Conservation (phyloP, 2,797 vertebrate genomes). For the Meda fulgida region DNA sequence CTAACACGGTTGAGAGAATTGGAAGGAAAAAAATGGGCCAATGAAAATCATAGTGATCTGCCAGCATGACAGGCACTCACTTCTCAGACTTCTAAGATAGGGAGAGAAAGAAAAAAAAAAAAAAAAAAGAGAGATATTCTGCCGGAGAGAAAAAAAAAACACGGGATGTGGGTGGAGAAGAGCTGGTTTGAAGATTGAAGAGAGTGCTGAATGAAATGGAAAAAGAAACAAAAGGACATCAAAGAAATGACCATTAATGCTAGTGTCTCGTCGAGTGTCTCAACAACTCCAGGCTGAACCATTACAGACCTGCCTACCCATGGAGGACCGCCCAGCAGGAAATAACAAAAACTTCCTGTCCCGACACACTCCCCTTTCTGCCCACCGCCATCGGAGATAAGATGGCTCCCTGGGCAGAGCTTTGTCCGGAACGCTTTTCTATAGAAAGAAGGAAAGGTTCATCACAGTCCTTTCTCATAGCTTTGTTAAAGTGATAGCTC, state of each 20-base stretch:
- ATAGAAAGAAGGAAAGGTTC: constrained; percentile 25
- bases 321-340: constrained; percentile 27
- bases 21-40: constrained; percentile 16
- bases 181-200: constrained; percentile 41
- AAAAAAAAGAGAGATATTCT: constrained; percentile 4
- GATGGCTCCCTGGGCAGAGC: constrained; percentile 14
- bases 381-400: constrained; percentile 45
- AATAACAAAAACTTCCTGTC: constrained; percentile 51
- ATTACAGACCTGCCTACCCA: constrained; percentile 49
- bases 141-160: constrained; percentile 34
- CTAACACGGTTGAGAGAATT: constrained; percentile 29
- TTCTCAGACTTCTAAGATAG: constrained; percentile 18
- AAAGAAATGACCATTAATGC: constrained; percentile 46
- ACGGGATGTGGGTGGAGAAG: constrained; percentile 37
- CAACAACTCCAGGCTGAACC: constrained; percentile 41
- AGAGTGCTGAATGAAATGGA: constrained; percentile 38
- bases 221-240: constrained; percentile 34
- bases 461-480: constrained; percentile 4
- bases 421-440: constrained; percentile 35
- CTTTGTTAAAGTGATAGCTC: constrained; percentile 50
- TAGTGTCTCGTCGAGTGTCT: constrained; percentile 12
- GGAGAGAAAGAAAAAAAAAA: not conserved
- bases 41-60: constrained; percentile 20
- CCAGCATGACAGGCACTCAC: constrained; percentile 29
- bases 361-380: constrained; percentile 8